These are phyloP conservation scores for Iselma pallidipennis DNA, from an alignment of 2,888 invertebrate genomes.

Conservation along the genomic window DNA sequence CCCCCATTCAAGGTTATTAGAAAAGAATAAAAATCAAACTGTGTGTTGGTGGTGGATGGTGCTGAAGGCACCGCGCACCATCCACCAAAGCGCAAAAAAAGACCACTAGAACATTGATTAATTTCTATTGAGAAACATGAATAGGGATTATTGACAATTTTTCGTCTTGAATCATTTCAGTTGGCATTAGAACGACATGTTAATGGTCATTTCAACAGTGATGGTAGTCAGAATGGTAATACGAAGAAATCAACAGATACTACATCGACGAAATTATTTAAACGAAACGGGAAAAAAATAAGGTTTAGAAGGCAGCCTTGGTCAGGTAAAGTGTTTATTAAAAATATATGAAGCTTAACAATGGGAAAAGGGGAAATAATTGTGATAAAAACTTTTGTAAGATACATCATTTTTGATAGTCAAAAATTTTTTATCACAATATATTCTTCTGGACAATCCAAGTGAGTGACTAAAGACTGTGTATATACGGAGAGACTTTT, in stretches of 20 bases:
- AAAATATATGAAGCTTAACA: no score
- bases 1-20: background rate
- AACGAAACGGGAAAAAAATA: slow-evolving; percentile 86
- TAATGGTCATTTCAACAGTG: slow-evolving; percentile 85
- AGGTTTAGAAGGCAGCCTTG: slow-evolving; percentile 86
- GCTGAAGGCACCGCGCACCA: background rate
- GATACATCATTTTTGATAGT: background rate
- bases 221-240: slow-evolving; percentile 61
- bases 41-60: background rate
- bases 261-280: slow-evolving; percentile 75
- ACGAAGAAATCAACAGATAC: slow-evolving; percentile 75
- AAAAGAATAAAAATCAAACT: no score
- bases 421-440: no score
- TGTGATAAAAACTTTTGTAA: no score
- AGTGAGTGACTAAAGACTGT: no score
- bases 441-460: no score
- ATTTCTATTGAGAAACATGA: no score
- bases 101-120: no score
- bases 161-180: slow-evolving; percentile 61
- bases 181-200: slow-evolving; percentile 88
- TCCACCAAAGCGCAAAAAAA: background rate
- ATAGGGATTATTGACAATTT: no score
- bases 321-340: slow-evolving; percentile 72
- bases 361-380: no score
- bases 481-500: no score